Percentiles rank a stretch among this genome's conserved stretches.
These are phyloP conservation scores for Pempheris klunzingeri DNA, from an alignment of 2,797 vertebrate species.

Conservation along the genomic window DNA sequence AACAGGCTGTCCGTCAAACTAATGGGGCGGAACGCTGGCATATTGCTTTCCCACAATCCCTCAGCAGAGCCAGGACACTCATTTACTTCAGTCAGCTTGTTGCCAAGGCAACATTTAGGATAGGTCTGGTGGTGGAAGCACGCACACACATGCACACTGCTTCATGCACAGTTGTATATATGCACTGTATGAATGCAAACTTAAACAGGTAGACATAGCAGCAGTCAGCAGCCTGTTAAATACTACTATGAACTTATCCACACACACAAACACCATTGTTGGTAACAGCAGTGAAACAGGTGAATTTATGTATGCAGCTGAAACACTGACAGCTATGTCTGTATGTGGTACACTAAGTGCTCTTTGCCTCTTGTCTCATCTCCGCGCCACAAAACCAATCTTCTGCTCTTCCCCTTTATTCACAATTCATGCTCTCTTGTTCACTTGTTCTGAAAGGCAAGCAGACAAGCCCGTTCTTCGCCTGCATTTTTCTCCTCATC, in stretches of 20 bases:
- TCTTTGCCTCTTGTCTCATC: conserved; percentile 61
- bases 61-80: conserved; percentile 82
- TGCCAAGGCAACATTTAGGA: conserved; percentile 85
- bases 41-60: conserved; percentile 86
- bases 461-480: conserved; percentile 62
- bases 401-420: conserved; percentile 66
- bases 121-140: conserved; percentile 72
- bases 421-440: conserved; percentile 69
- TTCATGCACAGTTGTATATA: conserved; percentile 26
- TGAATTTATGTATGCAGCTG: conserved; percentile 55
- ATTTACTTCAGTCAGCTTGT: conserved; percentile 86
- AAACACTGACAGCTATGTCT: conserved; percentile 55
- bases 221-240: conserved; percentile 41
- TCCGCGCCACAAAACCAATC: conserved; percentile 67
- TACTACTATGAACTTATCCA: conserved; percentile 21
- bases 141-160: conserved; percentile 49
- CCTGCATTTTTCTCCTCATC: conserved; percentile 61
- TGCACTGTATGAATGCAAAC: conserved; percentile 30
- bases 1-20: conserved; percentile 85
- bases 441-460: conserved; percentile 68
- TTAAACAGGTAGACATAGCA: conserved; percentile 14
- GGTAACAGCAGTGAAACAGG: conserved; percentile 41
- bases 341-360: conserved; percentile 63
- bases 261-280: conserved; percentile 8
- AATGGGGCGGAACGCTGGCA: conserved; percentile 85